Evolutionary conservation across 2,113 vertebrate genomes (phyloP).

Genomic region (Cyanistes caeruleus): DNA sequence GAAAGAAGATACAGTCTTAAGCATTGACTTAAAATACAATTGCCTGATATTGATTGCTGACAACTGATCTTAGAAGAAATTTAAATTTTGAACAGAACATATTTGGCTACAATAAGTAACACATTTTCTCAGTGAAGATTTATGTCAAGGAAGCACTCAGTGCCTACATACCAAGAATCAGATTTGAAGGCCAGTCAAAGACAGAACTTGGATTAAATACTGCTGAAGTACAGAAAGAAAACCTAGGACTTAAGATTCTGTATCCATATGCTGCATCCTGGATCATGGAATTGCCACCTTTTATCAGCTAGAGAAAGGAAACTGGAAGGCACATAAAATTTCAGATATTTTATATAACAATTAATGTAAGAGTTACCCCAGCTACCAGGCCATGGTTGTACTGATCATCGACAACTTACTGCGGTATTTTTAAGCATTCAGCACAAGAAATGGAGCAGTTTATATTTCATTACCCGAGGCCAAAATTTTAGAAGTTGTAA

Average conservation of each 20-base stretch:
- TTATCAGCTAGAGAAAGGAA: neutral
- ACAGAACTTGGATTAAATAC: neutral
- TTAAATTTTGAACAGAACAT: neutral
- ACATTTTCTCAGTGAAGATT: neutral
- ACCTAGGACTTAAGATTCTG: neutral
- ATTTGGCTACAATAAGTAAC: neutral
- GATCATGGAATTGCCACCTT: neutral
- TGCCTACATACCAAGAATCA: neutral
- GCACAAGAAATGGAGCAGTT: neutral
- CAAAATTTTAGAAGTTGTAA: neutral
- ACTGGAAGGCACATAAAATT: neutral
- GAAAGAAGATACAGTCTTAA: neutral
- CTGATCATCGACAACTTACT: neutral
- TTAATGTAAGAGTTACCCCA: neutral
- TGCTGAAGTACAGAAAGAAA: neutral
- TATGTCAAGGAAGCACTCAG: neutral
- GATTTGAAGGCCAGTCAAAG: neutral
- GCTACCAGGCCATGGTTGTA: neutral
- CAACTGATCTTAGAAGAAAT: neutral
- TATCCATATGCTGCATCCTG: neutral
- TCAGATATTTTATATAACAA: neutral
- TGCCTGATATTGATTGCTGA: neutral
- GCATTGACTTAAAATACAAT: neutral
- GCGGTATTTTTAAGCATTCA: neutral
- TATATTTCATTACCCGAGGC: neutral